Conservation (phyloP, 1,140 invertebrate genomes). For the Doryteuthis pealeii region DNA sequence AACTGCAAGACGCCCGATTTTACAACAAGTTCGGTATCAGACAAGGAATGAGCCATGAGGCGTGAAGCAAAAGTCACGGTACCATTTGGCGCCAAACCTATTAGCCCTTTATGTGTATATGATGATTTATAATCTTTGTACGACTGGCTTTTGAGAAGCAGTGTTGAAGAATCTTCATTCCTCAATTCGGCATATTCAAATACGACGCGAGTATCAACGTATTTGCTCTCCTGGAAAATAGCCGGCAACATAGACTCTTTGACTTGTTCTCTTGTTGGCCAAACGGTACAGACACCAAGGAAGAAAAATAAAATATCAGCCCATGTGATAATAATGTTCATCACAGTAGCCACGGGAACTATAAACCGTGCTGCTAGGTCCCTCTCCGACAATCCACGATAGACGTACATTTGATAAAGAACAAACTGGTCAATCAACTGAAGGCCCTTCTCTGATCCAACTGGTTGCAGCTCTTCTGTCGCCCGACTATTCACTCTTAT, state of each 20-base stretch:
- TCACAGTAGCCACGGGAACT: neutral
- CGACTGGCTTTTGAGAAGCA: neutral
- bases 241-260: neutral
- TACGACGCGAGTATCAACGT: neutral
- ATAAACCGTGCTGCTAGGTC: neutral
- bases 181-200: neutral
- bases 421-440: neutral
- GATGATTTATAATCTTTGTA: constrained; percentile 1
- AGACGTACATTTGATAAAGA: neutral
- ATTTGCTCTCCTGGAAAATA: neutral
- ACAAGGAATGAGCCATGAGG: neutral
- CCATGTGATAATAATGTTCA: neutral
- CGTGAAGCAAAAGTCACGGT: neutral
- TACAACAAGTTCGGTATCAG: neutral
- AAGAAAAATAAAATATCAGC: constrained; percentile 5
- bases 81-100: neutral
- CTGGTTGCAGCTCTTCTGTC: neutral
- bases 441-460: neutral
- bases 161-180: neutral
- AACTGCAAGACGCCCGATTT: neutral
- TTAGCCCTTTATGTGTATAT: neutral
- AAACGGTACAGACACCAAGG: neutral
- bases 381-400: neutral
- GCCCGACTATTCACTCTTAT: neutral
- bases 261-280: neutral